Evolutionary conservation across 2,797 vertebrate species (phyloP).

Genomic region (Cryptoblepharus egeriae): DNA sequence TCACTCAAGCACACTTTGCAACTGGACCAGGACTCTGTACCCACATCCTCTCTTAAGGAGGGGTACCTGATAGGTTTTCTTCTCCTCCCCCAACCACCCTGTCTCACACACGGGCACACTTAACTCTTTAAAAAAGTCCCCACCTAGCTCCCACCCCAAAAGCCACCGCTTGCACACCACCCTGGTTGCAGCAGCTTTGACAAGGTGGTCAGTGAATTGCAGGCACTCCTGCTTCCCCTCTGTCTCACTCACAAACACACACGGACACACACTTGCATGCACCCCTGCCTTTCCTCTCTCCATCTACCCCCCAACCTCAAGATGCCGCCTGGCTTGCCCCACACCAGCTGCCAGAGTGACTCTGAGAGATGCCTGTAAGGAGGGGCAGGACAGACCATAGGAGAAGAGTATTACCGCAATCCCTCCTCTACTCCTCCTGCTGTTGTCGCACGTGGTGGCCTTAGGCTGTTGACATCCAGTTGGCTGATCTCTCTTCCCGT

Average conservation of each 20-base stretch:
- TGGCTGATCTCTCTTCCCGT: neutral
- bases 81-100: too few species aligned
- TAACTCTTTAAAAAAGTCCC: neutral
- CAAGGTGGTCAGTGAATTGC: neutral
- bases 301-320: neutral
- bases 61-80: too few species aligned
- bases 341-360: neutral
- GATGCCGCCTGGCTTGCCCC: neutral
- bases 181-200: neutral
- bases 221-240: neutral
- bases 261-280: neutral
- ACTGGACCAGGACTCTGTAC: too few species aligned
- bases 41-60: too few species aligned
- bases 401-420: neutral
- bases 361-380: neutral
- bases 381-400: neutral
- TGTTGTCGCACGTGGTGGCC: neutral
- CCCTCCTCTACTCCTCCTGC: neutral
- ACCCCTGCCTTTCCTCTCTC: neutral
- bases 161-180: neutral
- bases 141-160: too few species aligned
- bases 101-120: neutral
- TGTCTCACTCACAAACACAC: neutral
- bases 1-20: too few species aligned
- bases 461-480: slow-evolving; percentile 3